phyloP scores from a whole-genome alignment of 1,140 invertebrate genomes.

The Brachionus paranguensis region DNA sequence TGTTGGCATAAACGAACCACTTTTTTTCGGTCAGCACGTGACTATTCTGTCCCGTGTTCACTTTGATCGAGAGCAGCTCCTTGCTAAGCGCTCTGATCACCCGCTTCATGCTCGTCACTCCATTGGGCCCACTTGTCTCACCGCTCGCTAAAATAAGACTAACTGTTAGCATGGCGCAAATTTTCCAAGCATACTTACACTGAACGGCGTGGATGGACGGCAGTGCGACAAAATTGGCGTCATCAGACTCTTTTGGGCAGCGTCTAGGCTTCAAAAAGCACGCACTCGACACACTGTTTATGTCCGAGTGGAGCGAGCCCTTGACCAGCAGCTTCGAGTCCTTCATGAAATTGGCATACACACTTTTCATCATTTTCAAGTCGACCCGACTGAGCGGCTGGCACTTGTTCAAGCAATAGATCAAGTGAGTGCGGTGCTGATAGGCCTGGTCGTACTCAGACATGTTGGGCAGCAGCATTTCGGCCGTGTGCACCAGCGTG shows the following conservation, averaged over 20 bases:
- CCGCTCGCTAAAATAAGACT: not conserved
- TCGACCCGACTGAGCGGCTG: not conserved
- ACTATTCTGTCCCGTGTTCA: constrained; percentile 54
- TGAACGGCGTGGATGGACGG: not conserved
- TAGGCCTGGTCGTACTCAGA: constrained; percentile 60
- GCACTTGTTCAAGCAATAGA: constrained; percentile 37
- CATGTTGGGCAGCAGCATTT: constrained; percentile 71
- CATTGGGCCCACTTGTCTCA: not conserved
- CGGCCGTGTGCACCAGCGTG: constrained; percentile 73
- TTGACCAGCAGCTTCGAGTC: constrained; percentile 9
- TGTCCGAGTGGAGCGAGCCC: not conserved
- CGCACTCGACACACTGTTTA: not conserved
- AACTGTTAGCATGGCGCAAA: not conserved
- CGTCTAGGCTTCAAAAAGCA: not conserved
- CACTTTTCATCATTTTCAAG: not conserved
- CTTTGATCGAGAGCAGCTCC: constrained; percentile 65
- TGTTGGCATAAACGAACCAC: constrained; percentile 69
- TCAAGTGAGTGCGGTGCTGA: constrained; percentile 50
- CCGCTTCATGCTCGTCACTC: not conserved
- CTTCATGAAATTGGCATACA: not conserved
- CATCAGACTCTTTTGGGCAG: not conserved
- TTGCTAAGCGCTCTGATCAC: constrained; percentile 61
- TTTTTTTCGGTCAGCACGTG: constrained; percentile 60
- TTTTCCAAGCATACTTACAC: not conserved
- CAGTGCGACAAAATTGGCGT: not conserved